Percentiles rank a stretch among this genome's conserved stretches.
These are phyloP conservation scores for Lochmaea crataegi DNA, from an alignment of 2,888 invertebrate genomes.

Conservation along the genomic window DNA sequence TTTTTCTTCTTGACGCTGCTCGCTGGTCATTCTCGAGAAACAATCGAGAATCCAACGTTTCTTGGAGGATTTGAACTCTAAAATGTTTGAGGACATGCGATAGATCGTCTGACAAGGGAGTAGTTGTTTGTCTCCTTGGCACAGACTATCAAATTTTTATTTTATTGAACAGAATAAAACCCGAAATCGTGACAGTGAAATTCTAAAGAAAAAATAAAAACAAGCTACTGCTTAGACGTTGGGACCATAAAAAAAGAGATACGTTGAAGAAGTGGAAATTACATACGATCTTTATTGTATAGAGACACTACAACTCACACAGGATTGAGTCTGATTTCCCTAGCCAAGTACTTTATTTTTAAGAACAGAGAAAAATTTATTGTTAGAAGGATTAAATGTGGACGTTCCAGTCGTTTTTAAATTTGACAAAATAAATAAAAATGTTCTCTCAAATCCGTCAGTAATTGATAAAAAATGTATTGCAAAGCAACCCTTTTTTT, in stretches of 20 bases:
- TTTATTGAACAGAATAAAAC: conserved; percentile 4
- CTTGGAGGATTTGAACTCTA: conserved; percentile 10
- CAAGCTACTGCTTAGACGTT: neutral
- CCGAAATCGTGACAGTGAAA: neutral
- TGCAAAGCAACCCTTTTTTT: no score
- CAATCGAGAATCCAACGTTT: conserved; percentile 11
- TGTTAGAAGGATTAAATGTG: no score
- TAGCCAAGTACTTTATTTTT: no score
- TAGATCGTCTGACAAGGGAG: conserved; percentile 4
- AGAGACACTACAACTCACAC: no score
- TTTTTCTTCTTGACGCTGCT: conserved; percentile 1
- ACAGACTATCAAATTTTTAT: conserved; percentile 7
- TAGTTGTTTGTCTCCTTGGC: neutral
- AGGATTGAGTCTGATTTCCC: no score
- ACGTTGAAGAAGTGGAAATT: neutral
- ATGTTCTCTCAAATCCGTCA: no score
- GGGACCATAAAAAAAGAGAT: neutral
- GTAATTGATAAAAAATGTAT: no score
- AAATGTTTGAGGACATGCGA: conserved; percentile 5
- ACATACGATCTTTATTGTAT: neutral
- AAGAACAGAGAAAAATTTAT: no score
- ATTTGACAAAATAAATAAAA: neutral
- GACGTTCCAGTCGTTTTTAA: neutral
- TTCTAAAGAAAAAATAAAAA: neutral
- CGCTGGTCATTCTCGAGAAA: conserved; percentile 21